Evolutionary conservation across 2,888 invertebrate genomes (phyloP).

Genomic region (Cheilosia urbana): DNA sequence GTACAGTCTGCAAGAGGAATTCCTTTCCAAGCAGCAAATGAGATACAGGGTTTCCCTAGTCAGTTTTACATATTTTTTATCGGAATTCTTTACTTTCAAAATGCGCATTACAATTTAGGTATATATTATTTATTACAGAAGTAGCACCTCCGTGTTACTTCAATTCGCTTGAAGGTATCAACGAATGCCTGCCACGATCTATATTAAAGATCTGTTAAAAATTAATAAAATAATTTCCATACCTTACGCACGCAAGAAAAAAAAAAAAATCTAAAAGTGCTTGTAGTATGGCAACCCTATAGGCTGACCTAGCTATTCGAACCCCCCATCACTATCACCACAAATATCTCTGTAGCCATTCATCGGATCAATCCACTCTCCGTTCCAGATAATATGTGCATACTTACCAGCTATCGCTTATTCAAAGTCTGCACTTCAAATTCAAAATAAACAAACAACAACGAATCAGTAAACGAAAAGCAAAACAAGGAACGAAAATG

Average conservation of each 20-base stretch:
- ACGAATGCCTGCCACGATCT: no score
- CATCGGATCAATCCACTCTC: conserved; percentile 50
- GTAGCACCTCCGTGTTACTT: no score
- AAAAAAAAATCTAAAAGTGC: background rate
- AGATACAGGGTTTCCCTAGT: no score
- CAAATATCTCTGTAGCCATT: conserved; percentile 25
- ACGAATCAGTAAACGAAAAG: conserved; percentile 25
- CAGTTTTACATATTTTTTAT: no score
- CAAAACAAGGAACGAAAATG: conserved; percentile 32
- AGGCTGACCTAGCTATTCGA: conserved; percentile 58
- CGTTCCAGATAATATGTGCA: conserved; percentile 58
- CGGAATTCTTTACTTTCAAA: no score
- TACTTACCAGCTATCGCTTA: conserved; percentile 41
- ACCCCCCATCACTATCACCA: background rate
- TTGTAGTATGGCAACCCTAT: conserved; percentile 34
- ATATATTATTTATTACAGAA: no score
- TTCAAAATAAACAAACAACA: conserved; percentile 62
- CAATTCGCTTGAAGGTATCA: no score
- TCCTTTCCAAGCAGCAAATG: no score
- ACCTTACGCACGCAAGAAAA: background rate
- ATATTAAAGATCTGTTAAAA: background rate
- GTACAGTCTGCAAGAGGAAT: no score
- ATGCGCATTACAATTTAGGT: no score
- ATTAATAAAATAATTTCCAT: background rate
- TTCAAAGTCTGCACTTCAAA: conserved; percentile 54